Evolutionary conservation across 2,113 vertebrate genomes (phyloP).

Genomic region (Dasypus novemcinctus): DNA sequence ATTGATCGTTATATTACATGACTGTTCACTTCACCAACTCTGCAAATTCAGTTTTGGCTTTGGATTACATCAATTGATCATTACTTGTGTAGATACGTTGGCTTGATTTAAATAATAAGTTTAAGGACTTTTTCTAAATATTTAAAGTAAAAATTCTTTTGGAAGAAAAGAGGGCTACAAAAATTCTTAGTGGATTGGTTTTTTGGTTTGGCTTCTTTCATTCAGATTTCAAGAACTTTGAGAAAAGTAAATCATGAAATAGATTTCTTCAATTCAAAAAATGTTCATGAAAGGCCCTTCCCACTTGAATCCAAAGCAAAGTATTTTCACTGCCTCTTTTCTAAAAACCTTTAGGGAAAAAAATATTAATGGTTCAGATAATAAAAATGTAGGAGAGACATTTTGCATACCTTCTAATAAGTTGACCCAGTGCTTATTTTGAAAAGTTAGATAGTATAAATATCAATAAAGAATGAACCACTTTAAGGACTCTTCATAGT

Average conservation of each 20-base stretch:
- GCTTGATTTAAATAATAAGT: background rate
- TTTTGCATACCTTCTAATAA: background rate
- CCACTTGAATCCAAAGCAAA: background rate
- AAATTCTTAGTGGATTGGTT: background rate
- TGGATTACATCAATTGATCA: background rate
- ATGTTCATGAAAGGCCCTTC: background rate
- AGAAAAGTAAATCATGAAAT: background rate
- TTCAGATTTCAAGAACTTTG: background rate
- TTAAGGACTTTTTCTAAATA: background rate
- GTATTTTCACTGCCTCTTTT: background rate
- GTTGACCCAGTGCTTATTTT: background rate
- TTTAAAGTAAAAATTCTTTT: background rate
- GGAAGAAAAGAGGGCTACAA: background rate
- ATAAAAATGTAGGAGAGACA: background rate
- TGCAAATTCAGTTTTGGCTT: background rate
- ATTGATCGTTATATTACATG: background rate
- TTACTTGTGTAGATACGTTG: background rate
- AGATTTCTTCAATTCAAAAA: background rate
- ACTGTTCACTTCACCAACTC: background rate
- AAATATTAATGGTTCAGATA: background rate
- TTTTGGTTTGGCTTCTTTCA: background rate
- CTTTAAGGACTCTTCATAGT: background rate
- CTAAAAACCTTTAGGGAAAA: background rate
- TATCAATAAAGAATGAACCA: background rate
- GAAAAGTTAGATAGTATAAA: background rate